Conservation (phyloP, 2,113 vertebrate species). For the Burhinus oedicnemus region DNA sequence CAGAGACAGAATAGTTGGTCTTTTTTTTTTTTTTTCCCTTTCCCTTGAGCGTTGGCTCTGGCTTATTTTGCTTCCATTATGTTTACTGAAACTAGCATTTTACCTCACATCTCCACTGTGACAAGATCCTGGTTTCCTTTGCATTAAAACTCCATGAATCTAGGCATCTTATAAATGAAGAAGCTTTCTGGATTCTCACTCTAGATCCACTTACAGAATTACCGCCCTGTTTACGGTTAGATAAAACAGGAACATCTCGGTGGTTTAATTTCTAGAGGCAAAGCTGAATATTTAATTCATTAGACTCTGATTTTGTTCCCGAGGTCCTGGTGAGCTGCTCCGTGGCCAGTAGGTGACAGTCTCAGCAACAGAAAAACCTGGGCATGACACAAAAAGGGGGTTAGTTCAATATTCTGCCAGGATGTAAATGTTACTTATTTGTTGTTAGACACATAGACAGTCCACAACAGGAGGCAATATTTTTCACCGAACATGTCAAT, state of each 20-base stretch:
- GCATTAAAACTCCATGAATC: background rate
- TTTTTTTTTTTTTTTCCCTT: background rate
- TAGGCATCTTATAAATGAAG: background rate
- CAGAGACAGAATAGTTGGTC: background rate
- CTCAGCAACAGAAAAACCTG: constrained; percentile 6
- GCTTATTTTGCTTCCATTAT: background rate
- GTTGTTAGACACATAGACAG: background rate
- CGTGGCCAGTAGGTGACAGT: constrained; percentile 50
- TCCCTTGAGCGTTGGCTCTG: background rate
- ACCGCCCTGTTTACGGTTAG: background rate
- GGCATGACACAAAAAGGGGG: background rate
- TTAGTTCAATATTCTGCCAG: background rate
- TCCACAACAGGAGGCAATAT: background rate
- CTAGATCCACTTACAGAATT: background rate
- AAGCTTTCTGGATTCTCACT: background rate
- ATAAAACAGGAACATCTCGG: background rate
- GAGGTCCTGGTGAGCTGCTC: background rate
- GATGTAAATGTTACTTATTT: background rate
- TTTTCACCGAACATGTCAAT: background rate
- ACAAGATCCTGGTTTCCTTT: background rate
- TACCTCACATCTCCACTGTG: background rate
- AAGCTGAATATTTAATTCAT: background rate
- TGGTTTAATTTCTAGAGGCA: background rate
- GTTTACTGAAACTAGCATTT: background rate
- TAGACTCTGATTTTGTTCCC: background rate